These are phyloP conservation scores for Brienomyrus brachyistius DNA, from an alignment of 2,113 vertebrate species.

Conservation along the genomic window DNA sequence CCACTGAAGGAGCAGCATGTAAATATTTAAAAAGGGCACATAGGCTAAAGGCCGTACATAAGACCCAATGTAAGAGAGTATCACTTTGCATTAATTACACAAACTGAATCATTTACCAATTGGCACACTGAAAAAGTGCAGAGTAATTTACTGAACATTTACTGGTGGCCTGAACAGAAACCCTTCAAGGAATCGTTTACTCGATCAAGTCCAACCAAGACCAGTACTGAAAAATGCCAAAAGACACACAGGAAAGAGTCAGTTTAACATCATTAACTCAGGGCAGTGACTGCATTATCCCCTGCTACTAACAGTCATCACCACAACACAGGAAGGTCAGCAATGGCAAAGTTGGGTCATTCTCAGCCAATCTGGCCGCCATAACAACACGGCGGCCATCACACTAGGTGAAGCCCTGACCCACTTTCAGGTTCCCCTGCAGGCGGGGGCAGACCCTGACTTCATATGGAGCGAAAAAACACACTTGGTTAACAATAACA, in stretches of 20 bases:
- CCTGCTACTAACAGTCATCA: neutral
- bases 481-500: neutral
- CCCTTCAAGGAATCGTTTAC: neutral
- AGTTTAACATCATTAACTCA: too few species aligned
- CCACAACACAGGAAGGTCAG: neutral
- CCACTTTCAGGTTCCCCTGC: neutral
- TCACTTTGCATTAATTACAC: neutral
- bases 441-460: neutral
- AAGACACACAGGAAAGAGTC: neutral
- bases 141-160: neutral
- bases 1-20: neutral
- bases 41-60: neutral
- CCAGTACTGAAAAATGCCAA: neutral
- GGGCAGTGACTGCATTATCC: neutral
- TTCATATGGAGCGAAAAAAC: neutral
- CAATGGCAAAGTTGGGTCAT: neutral
- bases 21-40: neutral
- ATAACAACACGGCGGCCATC: neutral
- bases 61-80: neutral
- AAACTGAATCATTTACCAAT: neutral
- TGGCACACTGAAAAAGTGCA: neutral
- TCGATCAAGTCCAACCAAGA: neutral
- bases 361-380: neutral
- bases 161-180: neutral
- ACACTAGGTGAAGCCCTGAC: neutral